Evolutionary conservation across 2,797 vertebrate genomes (phyloP).

Genomic region (Hyperoplus immaculatus): DNA sequence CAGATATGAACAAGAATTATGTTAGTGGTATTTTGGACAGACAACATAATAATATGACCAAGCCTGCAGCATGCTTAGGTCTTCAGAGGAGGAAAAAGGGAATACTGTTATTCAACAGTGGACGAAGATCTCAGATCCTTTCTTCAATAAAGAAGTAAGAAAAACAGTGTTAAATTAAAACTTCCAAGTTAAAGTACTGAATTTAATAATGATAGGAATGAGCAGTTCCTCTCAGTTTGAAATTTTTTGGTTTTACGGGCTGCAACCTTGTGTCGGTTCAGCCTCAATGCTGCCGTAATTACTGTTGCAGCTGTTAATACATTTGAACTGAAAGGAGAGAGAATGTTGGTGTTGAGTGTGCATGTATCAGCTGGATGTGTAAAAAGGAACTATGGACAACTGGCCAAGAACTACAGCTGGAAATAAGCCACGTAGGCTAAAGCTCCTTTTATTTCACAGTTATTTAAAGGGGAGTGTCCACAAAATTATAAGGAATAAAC

Average conservation of each 20-base stretch:
- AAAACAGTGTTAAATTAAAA: neutral
- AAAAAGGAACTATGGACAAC: neutral
- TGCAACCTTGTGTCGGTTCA: no score
- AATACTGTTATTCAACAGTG: neutral
- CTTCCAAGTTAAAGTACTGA: neutral
- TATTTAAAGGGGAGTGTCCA: no score
- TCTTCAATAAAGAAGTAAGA: neutral
- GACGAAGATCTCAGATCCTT: neutral
- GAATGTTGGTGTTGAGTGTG: neutral
- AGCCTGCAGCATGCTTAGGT: neutral
- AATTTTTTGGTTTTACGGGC: no score
- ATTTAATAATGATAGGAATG: neutral
- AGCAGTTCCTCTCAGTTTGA: no score
- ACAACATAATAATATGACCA: neutral
- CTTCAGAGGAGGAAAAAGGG: slow-evolving; percentile 2
- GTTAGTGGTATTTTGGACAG: slow-evolving; percentile 3
- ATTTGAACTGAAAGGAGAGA: no score
- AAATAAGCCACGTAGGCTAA: no score
- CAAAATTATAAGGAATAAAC: no score
- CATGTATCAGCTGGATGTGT: neutral
- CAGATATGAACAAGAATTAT: slow-evolving; percentile 21
- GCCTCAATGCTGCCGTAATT: no score
- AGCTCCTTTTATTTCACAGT: no score
- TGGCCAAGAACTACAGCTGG: no score
- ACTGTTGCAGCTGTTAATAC: no score